phyloP scores from a whole-genome alignment of 2,888 invertebrate genomes.

The Morpho helenor region DNA sequence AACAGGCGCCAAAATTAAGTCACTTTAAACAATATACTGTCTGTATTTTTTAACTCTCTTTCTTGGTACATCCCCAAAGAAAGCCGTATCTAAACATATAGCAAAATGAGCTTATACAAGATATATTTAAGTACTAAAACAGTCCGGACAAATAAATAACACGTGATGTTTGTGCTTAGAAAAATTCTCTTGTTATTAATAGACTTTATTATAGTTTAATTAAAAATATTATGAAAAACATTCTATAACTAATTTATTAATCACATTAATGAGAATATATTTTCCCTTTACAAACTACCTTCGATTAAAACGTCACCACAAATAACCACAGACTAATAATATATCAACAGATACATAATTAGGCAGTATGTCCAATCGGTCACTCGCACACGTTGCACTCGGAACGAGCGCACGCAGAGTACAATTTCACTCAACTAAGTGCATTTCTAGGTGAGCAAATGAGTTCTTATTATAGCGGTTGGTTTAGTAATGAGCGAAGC shows the following conservation, averaged over 20 bases:
- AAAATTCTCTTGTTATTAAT: too few relatives aligned
- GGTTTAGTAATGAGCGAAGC: conserved; percentile 41
- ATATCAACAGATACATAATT: conserved; percentile 20
- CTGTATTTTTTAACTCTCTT: too few relatives aligned
- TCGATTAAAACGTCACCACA: conserved; percentile 20
- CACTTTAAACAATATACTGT: too few relatives aligned
- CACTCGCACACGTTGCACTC: conserved; percentile 56
- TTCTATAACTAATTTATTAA: neutral
- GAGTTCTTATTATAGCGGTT: conserved; percentile 40
- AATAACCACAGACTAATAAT: conserved; percentile 30
- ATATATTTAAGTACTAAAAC: too few relatives aligned
- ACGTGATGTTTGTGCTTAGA: too few relatives aligned
- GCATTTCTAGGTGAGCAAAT: conserved; percentile 52
- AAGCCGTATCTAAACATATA: too few relatives aligned
- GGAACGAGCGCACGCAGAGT: conserved; percentile 61
- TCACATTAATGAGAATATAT: neutral
- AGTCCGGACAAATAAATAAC: too few relatives aligned
- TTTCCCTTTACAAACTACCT: conserved; percentile 4
- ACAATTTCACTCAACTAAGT: conserved; percentile 62
- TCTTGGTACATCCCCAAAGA: too few relatives aligned
- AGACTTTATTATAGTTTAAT: too few relatives aligned
- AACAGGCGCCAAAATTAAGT: too few relatives aligned
- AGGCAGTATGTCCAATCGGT: conserved; percentile 21
- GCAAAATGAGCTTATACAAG: too few relatives aligned
- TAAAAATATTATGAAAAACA: neutral